A percentile compares a stretch with the other conserved stretches of the same genome.
These are phyloP conservation scores for Chymomyza costata DNA, from an alignment of 1,140 invertebrate genomes.

Conservation along the genomic window DNA sequence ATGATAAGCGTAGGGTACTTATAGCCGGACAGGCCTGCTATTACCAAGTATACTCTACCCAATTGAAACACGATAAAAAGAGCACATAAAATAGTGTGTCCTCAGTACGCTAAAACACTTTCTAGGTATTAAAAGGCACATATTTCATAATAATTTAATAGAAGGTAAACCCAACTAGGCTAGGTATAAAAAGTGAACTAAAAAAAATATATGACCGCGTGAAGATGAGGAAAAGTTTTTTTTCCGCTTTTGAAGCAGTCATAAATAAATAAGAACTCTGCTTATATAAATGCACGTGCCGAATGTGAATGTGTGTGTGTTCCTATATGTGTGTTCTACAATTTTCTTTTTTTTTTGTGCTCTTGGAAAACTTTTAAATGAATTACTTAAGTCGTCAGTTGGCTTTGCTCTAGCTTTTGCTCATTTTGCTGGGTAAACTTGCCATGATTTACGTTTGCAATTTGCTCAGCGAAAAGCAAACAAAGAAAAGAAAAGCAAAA, in stretches of 20 bases:
- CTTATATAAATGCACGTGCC: constrained; percentile 29
- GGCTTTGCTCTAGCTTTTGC: constrained; percentile 13
- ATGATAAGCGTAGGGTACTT: too few relatives aligned
- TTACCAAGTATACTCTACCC: too few relatives aligned
- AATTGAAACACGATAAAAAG: constrained; percentile 2
- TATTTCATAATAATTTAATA: too few relatives aligned
- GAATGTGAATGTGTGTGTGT: constrained; percentile 7
- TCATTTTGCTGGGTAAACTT: constrained; percentile 22
- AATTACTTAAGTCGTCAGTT: constrained; percentile 48
- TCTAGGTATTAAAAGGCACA: too few relatives aligned
- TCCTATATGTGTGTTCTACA: constrained; percentile 22
- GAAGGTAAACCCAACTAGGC: constrained; percentile 3
- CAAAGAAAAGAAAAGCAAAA: constrained; percentile 16
- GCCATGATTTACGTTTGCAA: constrained; percentile 57
- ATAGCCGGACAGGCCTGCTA: too few relatives aligned
- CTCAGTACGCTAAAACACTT: too few relatives aligned
- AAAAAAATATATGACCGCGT: constrained; percentile 41
- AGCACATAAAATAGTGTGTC: too few relatives aligned
- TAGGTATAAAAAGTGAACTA: constrained; percentile 27
- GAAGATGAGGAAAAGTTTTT: constrained; percentile 39
- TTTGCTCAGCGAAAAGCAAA: constrained; percentile 42
- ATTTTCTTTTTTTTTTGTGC: constrained; percentile 19
- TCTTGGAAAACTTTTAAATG: constrained; percentile 53
- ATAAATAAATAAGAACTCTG: constrained; percentile 69
- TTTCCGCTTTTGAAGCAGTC: constrained; percentile 27